Evolutionary conservation across 2,888 invertebrate genomes (phyloP).

Genomic region (Polymixis lichenea): DNA sequence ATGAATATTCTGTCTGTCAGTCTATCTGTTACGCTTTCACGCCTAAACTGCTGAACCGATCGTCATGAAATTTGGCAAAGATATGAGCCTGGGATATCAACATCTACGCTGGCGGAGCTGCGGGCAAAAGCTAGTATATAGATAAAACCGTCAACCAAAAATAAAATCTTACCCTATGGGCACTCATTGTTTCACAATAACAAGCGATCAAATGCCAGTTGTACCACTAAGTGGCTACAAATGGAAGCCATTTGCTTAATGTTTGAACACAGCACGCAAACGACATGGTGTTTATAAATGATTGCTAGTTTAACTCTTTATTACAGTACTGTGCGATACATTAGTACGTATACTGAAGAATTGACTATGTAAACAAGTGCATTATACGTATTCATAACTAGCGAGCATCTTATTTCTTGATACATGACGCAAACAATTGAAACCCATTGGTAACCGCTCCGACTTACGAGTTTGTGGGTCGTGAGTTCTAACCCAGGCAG

Average conservation of each 20-base stretch:
- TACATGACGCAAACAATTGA: too few relatives aligned
- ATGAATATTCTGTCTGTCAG: too few relatives aligned
- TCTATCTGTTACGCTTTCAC: too few relatives aligned
- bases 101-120: too few relatives aligned
- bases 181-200: slow-evolving; percentile 33
- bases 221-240: slow-evolving; percentile 40
- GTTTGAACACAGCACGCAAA: slow-evolving; percentile 29
- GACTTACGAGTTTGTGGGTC: too few relatives aligned
- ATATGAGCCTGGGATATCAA: too few relatives aligned
- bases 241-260: slow-evolving; percentile 42
- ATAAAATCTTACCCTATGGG: neutral
- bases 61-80: too few relatives aligned
- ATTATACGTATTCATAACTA: neutral
- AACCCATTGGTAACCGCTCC: too few relatives aligned
- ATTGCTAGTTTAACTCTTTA: slow-evolving; percentile 35
- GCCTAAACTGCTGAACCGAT: too few relatives aligned
- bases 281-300: slow-evolving; percentile 27
- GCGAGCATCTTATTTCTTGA: too few relatives aligned
- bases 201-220: slow-evolving; percentile 25
- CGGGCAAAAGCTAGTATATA: too few relatives aligned
- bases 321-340: neutral
- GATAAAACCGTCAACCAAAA: slow-evolving; percentile 1
- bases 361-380: neutral
- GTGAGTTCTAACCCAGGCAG: too few relatives aligned
- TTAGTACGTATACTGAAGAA: neutral